Conservation (phyloP, 2,797 vertebrate species). For the Intellagama lesueurii region DNA sequence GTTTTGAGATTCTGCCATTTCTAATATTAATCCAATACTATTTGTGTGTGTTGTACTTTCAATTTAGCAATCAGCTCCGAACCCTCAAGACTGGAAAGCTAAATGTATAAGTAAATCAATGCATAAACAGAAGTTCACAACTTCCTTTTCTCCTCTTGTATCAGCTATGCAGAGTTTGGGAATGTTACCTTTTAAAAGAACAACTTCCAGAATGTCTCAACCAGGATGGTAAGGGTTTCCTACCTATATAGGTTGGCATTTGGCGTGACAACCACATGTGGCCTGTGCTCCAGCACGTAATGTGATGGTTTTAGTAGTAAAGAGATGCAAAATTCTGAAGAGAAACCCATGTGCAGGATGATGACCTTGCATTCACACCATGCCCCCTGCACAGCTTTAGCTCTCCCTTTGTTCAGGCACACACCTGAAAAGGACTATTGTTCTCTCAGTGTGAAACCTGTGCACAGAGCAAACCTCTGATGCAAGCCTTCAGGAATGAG, state of each 20-base stretch:
- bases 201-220: no score
- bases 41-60: not conserved
- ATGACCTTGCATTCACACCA: not conserved
- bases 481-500: constrained; percentile 20
- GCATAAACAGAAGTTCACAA: no score
- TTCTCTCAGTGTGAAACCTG: not conserved
- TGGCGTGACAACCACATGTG: not conserved
- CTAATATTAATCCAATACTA: not conserved
- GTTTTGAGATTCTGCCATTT: not conserved
- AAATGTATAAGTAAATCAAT: not conserved
- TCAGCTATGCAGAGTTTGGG: no score
- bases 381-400: not conserved
- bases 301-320: not conserved
- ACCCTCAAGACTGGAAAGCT: not conserved
- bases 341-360: not conserved
- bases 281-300: not conserved
- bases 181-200: no score
- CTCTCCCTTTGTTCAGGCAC: not conserved
- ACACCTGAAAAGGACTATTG: not conserved
- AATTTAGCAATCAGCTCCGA: not conserved
- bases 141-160: no score
- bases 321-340: not conserved
- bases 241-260: not conserved
- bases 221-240: no score
- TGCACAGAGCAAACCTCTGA: not conserved